phyloP scores from a whole-genome alignment of 2,113 vertebrate genomes.

The Ptyas mucosa region DNA sequence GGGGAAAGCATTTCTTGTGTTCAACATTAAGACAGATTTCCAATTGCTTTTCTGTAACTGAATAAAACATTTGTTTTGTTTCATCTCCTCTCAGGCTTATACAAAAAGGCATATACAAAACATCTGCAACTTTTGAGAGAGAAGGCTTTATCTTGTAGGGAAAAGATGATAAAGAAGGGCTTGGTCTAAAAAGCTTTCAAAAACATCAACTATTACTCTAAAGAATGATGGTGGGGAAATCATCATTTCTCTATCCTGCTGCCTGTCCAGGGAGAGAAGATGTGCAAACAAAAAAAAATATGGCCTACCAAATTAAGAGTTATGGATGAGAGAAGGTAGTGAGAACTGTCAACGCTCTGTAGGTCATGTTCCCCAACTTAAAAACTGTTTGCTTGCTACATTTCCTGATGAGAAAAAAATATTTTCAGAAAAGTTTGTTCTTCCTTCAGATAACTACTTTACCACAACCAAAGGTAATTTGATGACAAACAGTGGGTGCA shows the following conservation, averaged over 20 bases:
- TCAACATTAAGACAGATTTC: neutral
- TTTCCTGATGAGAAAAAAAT: neutral
- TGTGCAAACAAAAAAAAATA: neutral
- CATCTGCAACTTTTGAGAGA: neutral
- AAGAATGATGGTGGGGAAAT: neutral
- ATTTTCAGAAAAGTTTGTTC: neutral
- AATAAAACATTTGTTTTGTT: neutral
- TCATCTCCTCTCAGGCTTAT: neutral
- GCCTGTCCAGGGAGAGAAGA: neutral
- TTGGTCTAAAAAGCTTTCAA: neutral
- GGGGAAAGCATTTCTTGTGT: neutral
- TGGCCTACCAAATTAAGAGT: neutral
- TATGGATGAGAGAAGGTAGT: neutral
- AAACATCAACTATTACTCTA: neutral
- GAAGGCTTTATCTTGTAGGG: neutral
- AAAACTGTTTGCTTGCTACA: neutral
- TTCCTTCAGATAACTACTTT: neutral
- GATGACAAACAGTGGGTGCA: neutral
- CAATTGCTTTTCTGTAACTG: neutral
- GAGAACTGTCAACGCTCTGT: neutral
- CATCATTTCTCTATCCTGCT: neutral
- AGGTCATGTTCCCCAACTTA: neutral
- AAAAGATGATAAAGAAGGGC: neutral
- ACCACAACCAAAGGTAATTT: neutral
- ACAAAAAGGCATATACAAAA: neutral